These are phyloP conservation scores for Crotalus viridis DNA, from an alignment of 2,113 vertebrate genomes.

Conservation along the genomic window DNA sequence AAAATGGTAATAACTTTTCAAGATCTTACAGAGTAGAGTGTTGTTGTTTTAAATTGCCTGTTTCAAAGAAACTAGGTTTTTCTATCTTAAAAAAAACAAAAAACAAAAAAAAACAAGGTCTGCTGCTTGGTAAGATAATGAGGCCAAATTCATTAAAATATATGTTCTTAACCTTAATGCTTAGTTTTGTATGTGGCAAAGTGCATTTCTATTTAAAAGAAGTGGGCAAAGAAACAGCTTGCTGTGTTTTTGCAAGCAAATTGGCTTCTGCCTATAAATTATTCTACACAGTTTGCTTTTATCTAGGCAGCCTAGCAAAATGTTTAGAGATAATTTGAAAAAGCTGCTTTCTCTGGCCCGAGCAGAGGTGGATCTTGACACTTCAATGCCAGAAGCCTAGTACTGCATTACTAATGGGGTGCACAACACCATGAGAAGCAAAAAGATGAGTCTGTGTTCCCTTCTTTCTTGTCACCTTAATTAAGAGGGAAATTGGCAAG, in stretches of 20 bases:
- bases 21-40: neutral
- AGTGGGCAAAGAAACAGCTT: constrained; percentile 17
- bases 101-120: constrained; percentile 30
- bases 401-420: constrained; percentile 12
- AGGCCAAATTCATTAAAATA: constrained; percentile 52
- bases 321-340: constrained; percentile 56
- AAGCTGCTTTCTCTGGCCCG: constrained; percentile 53
- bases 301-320: constrained; percentile 53
- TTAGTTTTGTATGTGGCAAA: constrained; percentile 39
- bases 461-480: constrained; percentile 19
- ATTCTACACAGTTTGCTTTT: constrained; percentile 66
- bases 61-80: constrained; percentile 26
- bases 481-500: constrained; percentile 2
- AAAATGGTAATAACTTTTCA: constrained; percentile 23
- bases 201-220: constrained; percentile 51
- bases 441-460: neutral
- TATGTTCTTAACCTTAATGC: constrained; percentile 19
- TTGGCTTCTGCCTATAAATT: constrained; percentile 70
- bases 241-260: constrained; percentile 63
- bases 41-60: neutral
- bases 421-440: neutral
- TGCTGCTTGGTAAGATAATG: constrained; percentile 14
- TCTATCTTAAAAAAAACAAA: constrained; percentile 23
- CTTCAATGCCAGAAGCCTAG: constrained; percentile 24
- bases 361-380: constrained; percentile 38